phyloP scores from a whole-genome alignment of 2,888 invertebrate genomes.

The Octodonta nipae region DNA sequence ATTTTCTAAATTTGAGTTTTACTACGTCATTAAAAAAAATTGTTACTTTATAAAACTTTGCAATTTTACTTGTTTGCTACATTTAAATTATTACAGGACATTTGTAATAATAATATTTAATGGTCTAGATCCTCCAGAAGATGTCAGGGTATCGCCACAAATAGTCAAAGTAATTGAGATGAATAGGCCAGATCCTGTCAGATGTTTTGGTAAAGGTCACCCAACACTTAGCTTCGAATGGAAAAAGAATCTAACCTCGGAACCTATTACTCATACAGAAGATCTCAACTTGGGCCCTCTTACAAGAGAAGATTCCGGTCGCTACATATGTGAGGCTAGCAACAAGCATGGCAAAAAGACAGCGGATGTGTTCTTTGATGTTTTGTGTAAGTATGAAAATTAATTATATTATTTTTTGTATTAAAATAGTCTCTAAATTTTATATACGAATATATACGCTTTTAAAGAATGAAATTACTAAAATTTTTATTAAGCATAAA shows the following conservation, averaged over 20 bases:
- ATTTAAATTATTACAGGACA: too few relatives aligned
- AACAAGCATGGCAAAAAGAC: constrained; percentile 67
- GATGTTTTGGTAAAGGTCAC: constrained; percentile 50
- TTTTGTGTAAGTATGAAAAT: constrained; percentile 66
- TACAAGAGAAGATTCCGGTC: constrained; percentile 57
- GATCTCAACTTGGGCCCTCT: constrained; percentile 51
- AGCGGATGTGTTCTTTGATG: constrained; percentile 58
- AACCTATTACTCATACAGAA: constrained; percentile 38
- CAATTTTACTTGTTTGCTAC: too few relatives aligned
- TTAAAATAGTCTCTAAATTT: too few relatives aligned
- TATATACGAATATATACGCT: too few relatives aligned
- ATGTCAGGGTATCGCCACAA: constrained; percentile 55
- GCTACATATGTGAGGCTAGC: constrained; percentile 64
- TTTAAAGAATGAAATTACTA: too few relatives aligned
- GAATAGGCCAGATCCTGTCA: constrained; percentile 42
- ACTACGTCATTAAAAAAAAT: too few relatives aligned
- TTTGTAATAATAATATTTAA: too few relatives aligned
- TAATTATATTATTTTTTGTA: too few relatives aligned
- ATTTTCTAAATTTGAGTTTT: too few relatives aligned
- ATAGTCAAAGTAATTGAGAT: constrained; percentile 43
- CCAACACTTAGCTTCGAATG: constrained; percentile 61
- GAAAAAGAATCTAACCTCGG: constrained; percentile 47
- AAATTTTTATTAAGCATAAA: too few relatives aligned
- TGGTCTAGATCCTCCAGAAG: constrained; percentile 65
- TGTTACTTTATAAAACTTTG: too few relatives aligned